Conservation (phyloP, 2,113 vertebrate species). For the Mastomys natalensis region DNA sequence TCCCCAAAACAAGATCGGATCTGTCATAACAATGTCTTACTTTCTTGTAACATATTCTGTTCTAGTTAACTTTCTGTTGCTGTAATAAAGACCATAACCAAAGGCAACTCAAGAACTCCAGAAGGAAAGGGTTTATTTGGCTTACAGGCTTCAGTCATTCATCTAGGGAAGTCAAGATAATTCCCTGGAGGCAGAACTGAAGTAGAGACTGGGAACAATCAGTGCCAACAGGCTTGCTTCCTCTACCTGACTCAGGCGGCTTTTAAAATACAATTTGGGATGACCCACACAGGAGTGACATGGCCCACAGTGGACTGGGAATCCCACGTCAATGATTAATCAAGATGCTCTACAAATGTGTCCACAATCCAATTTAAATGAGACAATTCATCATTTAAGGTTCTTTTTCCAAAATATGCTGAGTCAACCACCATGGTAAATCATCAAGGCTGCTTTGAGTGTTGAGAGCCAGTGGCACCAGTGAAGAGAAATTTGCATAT, state of each 20-base stretch:
- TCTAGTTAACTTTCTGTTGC: background rate
- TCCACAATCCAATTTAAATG: background rate
- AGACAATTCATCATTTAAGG: too few relatives aligned
- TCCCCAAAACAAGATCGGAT: background rate
- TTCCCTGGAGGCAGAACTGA: background rate
- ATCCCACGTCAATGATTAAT: background rate
- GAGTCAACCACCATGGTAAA: background rate
- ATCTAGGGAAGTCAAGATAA: background rate
- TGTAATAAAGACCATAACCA: background rate
- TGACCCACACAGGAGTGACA: too few relatives aligned
- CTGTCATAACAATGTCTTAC: background rate
- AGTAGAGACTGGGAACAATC: background rate
- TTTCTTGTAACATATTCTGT: background rate
- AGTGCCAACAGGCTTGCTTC: background rate
- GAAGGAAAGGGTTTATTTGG: background rate
- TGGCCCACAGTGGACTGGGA: too few relatives aligned
- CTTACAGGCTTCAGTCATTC: background rate
- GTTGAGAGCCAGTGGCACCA: rapidly evolving
- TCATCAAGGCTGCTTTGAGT: background rate
- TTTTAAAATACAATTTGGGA: background rate
- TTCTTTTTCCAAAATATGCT: background rate
- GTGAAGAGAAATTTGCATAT: background rate
- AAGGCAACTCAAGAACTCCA: background rate
- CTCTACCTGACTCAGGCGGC: background rate
- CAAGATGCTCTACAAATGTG: background rate